phyloP scores from a whole-genome alignment of 2,797 vertebrate genomes.

The Scomberomorus guttatus region DNA sequence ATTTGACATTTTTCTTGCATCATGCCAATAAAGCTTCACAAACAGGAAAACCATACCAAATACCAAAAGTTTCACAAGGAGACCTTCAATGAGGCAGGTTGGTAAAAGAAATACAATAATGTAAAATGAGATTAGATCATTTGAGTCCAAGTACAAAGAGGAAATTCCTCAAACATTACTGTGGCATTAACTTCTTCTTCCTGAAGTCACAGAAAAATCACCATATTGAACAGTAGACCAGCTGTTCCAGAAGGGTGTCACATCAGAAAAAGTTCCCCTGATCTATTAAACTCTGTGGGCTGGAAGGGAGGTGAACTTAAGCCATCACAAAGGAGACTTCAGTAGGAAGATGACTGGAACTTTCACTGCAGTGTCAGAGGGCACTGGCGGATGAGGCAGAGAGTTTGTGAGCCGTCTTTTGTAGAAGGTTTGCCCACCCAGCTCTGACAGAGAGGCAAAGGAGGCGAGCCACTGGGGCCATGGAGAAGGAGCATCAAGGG shows the following conservation, averaged over 20 bases:
- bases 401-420: conserved; percentile 79
- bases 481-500: conserved; percentile 59
- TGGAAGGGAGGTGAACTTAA: conserved; percentile 60
- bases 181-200: background rate
- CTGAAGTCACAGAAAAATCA: conserved; percentile 29
- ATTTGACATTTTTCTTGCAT: conserved; percentile 32
- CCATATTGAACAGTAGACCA: conserved; percentile 52
- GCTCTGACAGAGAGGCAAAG: conserved; percentile 66
- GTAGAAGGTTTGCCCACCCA: conserved; percentile 72
- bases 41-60: conserved; percentile 29
- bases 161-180: conserved; percentile 4
- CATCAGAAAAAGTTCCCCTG: conserved; percentile 42
- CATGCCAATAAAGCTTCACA: conserved; percentile 32
- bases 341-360: conserved; percentile 78
- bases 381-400: conserved; percentile 64
- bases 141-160: background rate
- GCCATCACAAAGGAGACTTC: conserved; percentile 73
- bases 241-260: conserved; percentile 58
- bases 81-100: conserved; percentile 25
- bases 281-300: conserved; percentile 61
- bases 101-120: conserved; percentile 13
- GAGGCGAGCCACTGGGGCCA: conserved; percentile 22
- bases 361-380: conserved; percentile 78
- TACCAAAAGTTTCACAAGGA: conserved; percentile 15
- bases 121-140: conserved; percentile 11